phyloP scores from a whole-genome alignment of 2,113 vertebrate genomes.

The Toxostoma redivivum region DNA sequence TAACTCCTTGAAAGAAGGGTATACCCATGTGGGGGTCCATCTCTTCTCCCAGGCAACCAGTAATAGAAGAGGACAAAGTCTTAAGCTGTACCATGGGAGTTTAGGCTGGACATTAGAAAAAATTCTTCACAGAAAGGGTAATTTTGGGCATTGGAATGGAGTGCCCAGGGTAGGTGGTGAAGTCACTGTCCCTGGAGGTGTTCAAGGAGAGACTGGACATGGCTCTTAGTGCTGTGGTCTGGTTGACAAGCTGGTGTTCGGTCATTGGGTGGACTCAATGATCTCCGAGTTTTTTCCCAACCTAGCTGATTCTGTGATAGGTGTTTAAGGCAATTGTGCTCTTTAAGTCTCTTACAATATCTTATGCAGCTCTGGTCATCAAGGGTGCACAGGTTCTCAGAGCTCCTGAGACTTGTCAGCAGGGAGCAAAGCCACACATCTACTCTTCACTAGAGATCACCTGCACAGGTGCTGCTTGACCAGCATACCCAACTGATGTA shows the following conservation, averaged over 20 bases:
- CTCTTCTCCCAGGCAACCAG: no score
- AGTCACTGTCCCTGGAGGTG: no score
- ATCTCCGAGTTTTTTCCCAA: no score
- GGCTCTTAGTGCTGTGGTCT: no score
- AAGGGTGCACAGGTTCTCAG: not conserved
- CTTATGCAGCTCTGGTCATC: not conserved
- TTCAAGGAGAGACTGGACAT: no score
- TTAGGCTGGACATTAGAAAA: not conserved
- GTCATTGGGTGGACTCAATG: no score
- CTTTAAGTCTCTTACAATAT: not conserved
- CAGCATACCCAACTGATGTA: not conserved
- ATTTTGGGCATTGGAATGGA: not conserved
- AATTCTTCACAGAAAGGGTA: not conserved
- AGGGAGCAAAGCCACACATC: not conserved
- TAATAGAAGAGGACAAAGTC: no score
- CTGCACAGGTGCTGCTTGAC: not conserved
- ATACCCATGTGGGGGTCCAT: no score
- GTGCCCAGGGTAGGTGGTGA: no score
- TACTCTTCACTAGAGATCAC: not conserved
- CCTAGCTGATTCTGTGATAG: not conserved
- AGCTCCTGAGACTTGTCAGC: not conserved
- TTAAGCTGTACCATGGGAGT: not conserved
- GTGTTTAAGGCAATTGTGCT: not conserved
- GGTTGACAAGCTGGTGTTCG: no score
- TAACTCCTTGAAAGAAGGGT: no score